These are phyloP conservation scores for Nothobranchius kuhntae DNA, from an alignment of 2,113 vertebrate genomes.

Conservation along the genomic window DNA sequence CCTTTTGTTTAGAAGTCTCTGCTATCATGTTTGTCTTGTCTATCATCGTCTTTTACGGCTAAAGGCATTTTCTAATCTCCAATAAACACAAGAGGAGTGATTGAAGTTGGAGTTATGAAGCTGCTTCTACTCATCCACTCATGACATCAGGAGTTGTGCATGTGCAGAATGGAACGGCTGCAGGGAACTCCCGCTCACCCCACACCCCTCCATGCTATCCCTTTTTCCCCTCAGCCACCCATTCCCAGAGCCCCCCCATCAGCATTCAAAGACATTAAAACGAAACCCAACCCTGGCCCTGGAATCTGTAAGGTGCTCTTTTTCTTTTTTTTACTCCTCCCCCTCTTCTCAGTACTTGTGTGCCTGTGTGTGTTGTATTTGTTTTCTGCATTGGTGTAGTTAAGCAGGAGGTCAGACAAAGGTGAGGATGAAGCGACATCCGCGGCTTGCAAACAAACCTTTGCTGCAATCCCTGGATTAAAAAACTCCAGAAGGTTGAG, in stretches of 20 bases:
- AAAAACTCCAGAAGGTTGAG: conserved; percentile 93
- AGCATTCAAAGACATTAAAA: conserved; percentile 83
- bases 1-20: conserved; percentile 72
- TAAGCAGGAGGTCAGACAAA: conserved; percentile 79
- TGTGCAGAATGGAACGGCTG: conserved; percentile 68
- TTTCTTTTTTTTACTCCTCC: conserved; percentile 41
- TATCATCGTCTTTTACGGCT: conserved; percentile 52
- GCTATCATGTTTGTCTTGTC: conserved; percentile 76
- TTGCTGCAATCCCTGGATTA: conserved; percentile 93
- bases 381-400: conserved; percentile 6
- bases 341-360: conserved; percentile 14
- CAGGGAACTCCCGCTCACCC: conserved; percentile 69
- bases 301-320: conserved; percentile 81
- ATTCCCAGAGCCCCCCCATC: conserved; percentile 55
- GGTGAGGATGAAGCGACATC: conserved; percentile 84
- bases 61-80: conserved; percentile 52
- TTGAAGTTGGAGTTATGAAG: conserved; percentile 36
- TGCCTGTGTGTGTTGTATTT: background rate
- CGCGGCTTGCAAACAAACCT: conserved; percentile 79
- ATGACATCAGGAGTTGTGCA: conserved; percentile 72
- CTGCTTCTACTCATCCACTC: conserved; percentile 66
- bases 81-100: conserved; percentile 41
- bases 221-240: conserved; percentile 50
- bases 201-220: conserved; percentile 60
- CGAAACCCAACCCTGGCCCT: conserved; percentile 80